These are phyloP conservation scores for Notarius quadriscutis DNA, from an alignment of 2,113 vertebrate species.

Conservation along the genomic window DNA sequence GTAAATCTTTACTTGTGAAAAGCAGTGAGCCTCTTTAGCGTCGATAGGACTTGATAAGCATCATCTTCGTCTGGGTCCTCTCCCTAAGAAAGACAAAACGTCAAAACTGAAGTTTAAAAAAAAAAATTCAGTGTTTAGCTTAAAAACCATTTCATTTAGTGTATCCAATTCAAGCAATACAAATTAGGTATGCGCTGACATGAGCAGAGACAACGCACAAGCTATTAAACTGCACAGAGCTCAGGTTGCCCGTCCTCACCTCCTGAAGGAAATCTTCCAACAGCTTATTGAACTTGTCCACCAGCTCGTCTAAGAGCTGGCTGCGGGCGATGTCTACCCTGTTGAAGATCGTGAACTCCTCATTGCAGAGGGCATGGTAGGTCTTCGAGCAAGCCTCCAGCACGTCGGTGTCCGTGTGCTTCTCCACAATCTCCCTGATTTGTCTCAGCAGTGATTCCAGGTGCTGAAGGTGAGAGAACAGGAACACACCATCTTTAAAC, in stretches of 20 bases:
- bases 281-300: slow-evolving; percentile 96
- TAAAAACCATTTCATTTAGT: not conserved
- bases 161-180: not conserved
- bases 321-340: slow-evolving; percentile 97
- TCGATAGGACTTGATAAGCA: slow-evolving; percentile 96
- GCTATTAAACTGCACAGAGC: not conserved
- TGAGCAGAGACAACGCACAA: not conserved
- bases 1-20: slow-evolving; percentile 89
- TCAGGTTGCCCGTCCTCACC: slow-evolving; percentile 68
- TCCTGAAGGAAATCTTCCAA: slow-evolving; percentile 99
- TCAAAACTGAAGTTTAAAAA: not conserved
- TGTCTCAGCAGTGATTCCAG: slow-evolving; percentile 95
- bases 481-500: not conserved
- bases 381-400: slow-evolving; percentile 98
- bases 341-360: slow-evolving; percentile 98
- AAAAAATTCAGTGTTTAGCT: not conserved
- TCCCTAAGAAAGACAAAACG: slow-evolving; percentile 70
- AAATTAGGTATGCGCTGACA: not conserved
- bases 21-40: slow-evolving; percentile 97
- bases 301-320: slow-evolving; percentile 94
- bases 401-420: slow-evolving; percentile 98
- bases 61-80: slow-evolving; percentile 98
- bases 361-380: slow-evolving; percentile 95
- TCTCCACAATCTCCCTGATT: slow-evolving; percentile 96
- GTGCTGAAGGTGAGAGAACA: slow-evolving; percentile 77